Conservation (phyloP, 2,797 vertebrate genomes). For the Neopelma chrysocephalum region DNA sequence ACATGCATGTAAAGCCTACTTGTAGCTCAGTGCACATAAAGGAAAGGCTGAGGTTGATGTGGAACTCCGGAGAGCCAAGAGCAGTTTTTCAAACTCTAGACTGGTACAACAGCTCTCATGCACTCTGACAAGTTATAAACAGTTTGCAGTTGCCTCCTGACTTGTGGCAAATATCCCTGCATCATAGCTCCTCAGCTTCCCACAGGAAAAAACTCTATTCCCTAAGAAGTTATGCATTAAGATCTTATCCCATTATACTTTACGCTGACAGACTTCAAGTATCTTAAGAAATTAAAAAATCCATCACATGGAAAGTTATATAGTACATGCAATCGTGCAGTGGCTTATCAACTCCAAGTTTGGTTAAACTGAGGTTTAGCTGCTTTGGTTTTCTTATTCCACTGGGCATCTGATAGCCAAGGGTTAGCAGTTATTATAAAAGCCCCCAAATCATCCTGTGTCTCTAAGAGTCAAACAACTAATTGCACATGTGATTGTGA, state of each 20-base stretch:
- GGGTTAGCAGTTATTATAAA: not conserved
- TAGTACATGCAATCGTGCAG: not conserved
- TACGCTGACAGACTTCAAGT: not conserved
- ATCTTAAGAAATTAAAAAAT: not conserved
- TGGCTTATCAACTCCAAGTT: not conserved
- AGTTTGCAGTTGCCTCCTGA: not conserved
- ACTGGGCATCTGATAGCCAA: not conserved
- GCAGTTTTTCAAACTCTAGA: not conserved
- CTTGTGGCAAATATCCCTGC: not conserved
- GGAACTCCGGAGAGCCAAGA: not conserved
- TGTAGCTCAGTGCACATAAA: rapidly evolving
- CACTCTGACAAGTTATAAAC: not conserved
- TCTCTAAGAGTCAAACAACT: not conserved
- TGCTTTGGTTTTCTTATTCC: not conserved
- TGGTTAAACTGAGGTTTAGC: not conserved
- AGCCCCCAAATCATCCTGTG: not conserved
- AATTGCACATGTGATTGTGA: not conserved
- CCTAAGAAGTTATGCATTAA: not conserved
- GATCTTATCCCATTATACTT: not conserved
- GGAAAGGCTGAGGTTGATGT: not conserved
- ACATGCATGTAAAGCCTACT: not conserved
- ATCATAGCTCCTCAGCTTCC: not conserved
- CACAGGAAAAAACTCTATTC: not conserved
- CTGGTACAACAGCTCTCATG: not conserved
- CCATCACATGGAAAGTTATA: not conserved